phyloP scores from a whole-genome alignment of 2,888 invertebrate species.

The Euspilapteryx auroguttella region DNA sequence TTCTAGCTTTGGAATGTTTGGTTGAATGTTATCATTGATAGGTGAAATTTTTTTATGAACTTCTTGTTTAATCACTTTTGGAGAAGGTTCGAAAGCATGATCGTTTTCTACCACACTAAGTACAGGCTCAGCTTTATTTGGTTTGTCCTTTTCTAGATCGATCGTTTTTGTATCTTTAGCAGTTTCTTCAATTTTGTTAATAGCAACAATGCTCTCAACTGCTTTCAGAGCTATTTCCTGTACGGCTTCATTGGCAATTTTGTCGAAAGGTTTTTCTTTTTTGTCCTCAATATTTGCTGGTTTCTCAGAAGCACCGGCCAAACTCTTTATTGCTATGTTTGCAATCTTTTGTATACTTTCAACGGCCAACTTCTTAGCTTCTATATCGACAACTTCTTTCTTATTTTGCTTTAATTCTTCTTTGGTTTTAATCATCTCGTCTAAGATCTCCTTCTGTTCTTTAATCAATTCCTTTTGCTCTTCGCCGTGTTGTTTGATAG shows the following conservation, averaged over 20 bases:
- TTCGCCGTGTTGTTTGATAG: conserved; percentile 68
- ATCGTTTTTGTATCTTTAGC: no score
- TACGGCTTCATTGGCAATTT: conserved; percentile 35
- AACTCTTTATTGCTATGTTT: conserved; percentile 42
- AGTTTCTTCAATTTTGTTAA: conserved; percentile 14
- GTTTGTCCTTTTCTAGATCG: no score
- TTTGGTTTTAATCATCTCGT: conserved; percentile 62
- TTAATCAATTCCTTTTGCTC: conserved; percentile 69
- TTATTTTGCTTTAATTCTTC: conserved; percentile 48
- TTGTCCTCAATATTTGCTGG: conserved; percentile 13
- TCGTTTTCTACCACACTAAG: no score
- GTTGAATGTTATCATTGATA: no score
- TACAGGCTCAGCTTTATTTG: no score
- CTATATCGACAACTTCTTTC: conserved; percentile 35
- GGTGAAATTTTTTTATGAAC: no score
- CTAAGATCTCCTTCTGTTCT: conserved; percentile 66
- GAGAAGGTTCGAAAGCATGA: no score
- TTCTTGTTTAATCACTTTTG: no score
- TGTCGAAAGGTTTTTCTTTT: conserved; percentile 15
- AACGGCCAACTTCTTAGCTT: conserved; percentile 50
- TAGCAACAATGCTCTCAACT: conserved; percentile 41
- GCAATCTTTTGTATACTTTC: conserved; percentile 55
- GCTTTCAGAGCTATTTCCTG: conserved; percentile 51
- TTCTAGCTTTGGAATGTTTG: neutral
- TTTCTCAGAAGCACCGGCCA: conserved; percentile 38